These are phyloP conservation scores for Corbicula japonica DNA, from an alignment of 2,888 invertebrate species.

Conservation along the genomic window DNA sequence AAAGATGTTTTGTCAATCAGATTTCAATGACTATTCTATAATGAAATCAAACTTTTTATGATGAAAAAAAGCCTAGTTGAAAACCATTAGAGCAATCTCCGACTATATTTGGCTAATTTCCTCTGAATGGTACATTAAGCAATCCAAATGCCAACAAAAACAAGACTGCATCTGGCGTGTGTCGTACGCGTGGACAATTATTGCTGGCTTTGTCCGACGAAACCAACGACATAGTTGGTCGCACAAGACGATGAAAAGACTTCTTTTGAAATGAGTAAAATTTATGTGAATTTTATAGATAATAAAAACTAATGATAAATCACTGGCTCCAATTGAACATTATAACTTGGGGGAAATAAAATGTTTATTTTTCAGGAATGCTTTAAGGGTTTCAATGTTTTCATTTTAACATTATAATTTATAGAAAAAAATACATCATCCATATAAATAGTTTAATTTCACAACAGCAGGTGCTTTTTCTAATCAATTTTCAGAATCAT, in stretches of 20 bases:
- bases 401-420: too few species aligned
- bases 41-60: conserved; percentile 7
- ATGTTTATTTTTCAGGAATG: not conserved
- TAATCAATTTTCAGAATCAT: too few species aligned
- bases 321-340: too few species aligned
- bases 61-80: conserved; percentile 16
- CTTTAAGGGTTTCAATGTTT: too few species aligned
- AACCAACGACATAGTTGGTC: conserved; percentile 11
- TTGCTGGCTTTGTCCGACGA: conserved; percentile 20
- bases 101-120: conserved; percentile 46
- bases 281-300: too few species aligned
- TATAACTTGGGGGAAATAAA: too few species aligned
- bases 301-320: too few species aligned
- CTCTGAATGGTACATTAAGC: conserved; percentile 45
- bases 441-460: too few species aligned
- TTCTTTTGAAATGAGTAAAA: conserved; percentile 8
- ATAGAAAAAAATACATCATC: too few species aligned
- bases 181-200: conserved; percentile 61
- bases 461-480: too few species aligned
- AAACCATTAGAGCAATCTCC: conserved; percentile 37
- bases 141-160: conserved; percentile 32
- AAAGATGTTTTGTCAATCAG: too few species aligned
- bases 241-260: conserved; percentile 33
- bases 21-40: too few species aligned
- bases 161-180: conserved; percentile 52